Evolutionary conservation across 2,888 invertebrate species (phyloP).

Genomic region (Maniola hyperantus): DNA sequence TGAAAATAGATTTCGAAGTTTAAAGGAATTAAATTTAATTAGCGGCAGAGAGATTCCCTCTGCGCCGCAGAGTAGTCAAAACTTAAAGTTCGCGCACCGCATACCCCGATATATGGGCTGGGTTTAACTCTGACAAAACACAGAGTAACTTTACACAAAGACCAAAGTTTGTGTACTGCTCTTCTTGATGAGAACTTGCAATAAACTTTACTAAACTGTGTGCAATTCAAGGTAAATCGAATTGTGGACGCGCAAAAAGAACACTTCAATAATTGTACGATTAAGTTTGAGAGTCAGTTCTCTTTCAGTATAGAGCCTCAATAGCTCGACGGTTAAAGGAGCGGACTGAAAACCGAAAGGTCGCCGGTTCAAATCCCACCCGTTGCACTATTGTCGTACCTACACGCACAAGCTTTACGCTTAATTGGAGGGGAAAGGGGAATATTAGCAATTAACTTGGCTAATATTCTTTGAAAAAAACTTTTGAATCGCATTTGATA

Average conservation of each 20-base stretch:
- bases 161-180: conserved; percentile 29
- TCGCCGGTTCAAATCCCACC: too few species aligned
- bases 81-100: conserved; percentile 7
- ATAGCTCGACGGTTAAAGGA: too few species aligned
- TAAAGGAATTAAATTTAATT: not conserved
- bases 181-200: conserved; percentile 28
- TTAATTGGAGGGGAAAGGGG: too few species aligned
- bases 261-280: not conserved
- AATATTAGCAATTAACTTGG: too few species aligned
- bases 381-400: too few species aligned
- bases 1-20: too few species aligned
- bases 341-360: too few species aligned
- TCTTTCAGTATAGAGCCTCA: too few species aligned
- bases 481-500: too few species aligned
- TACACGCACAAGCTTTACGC: too few species aligned
- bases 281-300: not conserved
- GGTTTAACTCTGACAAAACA: conserved; percentile 16
- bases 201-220: conserved; percentile 29
- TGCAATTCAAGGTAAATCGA: conserved; percentile 22
- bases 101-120: conserved; percentile 15
- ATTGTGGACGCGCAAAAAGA: conserved; percentile 4
- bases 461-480: too few species aligned
- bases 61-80: conserved; percentile 5
- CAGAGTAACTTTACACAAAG: conserved; percentile 28
- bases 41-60: not conserved